A percentile compares a stretch with the other conserved stretches of the same genome.
Conservation (phyloP, 1,140 invertebrate species). For the Paraescarpia echinospica region DNA sequence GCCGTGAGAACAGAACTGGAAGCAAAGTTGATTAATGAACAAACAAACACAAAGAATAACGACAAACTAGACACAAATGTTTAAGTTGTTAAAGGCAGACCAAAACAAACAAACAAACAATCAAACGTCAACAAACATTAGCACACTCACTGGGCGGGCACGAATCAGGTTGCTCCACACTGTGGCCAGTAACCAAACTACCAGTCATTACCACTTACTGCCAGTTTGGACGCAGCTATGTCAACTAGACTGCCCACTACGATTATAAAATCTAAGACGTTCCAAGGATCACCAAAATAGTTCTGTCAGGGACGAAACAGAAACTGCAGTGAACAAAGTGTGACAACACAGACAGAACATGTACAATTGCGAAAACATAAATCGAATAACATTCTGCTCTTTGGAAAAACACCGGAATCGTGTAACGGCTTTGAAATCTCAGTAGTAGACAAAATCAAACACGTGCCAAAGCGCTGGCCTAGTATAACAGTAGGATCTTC, state of each 20-base stretch:
- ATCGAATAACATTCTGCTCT: neutral
- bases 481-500: neutral
- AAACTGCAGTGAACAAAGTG: neutral
- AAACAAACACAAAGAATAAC: neutral
- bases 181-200: neutral
- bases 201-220: slow-evolving; percentile 26
- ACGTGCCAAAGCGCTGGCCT: neutral
- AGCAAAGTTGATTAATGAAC: neutral
- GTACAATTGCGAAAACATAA: neutral
- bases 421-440: neutral
- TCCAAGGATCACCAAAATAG: slow-evolving; percentile 99
- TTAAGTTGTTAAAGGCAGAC: neutral
- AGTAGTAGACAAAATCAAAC: neutral
- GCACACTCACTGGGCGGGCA: neutral
- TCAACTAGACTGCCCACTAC: slow-evolving; percentile 99
- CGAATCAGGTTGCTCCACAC: neutral
- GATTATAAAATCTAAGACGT: slow-evolving; percentile 99
- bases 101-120: slow-evolving; percentile 1
- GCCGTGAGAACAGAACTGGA: neutral
- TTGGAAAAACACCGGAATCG: neutral
- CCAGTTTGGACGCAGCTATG: slow-evolving; percentile 91
- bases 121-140: no score
- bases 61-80: neutral
- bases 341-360: neutral
- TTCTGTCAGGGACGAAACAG: slow-evolving; percentile 68